Conservation (phyloP, 2,797 vertebrate species). For the Poeciliopsis turneri region DNA sequence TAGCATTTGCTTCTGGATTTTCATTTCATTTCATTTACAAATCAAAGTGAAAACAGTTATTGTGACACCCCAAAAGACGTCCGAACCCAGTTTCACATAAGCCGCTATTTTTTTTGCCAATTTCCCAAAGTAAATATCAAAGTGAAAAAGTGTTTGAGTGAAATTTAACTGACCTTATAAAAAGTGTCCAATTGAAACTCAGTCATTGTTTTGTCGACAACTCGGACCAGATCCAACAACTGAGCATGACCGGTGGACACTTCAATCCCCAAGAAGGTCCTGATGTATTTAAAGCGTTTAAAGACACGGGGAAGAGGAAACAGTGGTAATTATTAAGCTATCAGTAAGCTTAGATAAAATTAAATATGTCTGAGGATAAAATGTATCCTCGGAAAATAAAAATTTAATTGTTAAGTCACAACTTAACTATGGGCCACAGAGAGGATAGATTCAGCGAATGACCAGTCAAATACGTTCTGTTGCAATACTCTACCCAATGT, state of each 20-base stretch:
- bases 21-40: background rate
- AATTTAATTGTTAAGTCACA: background rate
- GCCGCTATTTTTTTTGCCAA: no score
- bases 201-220: slow-evolving; percentile 85
- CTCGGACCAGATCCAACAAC: slow-evolving; percentile 82
- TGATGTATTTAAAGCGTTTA: slow-evolving; percentile 14
- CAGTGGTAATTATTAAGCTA: background rate
- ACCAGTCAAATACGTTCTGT: background rate
- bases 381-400: background rate
- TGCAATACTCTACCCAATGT: background rate
- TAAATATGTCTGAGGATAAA: background rate
- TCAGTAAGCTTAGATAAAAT: background rate
- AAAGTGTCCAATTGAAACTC: slow-evolving; percentile 88
- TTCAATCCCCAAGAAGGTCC: slow-evolving; percentile 77
- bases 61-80: background rate
- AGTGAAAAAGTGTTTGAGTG: background rate
- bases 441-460: background rate
- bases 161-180: slow-evolving; percentile 80
- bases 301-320: background rate
- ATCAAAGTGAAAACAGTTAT: background rate
- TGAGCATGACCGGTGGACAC: slow-evolving; percentile 81
- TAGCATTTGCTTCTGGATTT: background rate
- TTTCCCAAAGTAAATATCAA: background rate
- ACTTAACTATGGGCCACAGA: background rate
- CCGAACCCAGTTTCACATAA: background rate